Conservation (phyloP, 2,888 invertebrate genomes). For the Thymelicus lineola region DNA sequence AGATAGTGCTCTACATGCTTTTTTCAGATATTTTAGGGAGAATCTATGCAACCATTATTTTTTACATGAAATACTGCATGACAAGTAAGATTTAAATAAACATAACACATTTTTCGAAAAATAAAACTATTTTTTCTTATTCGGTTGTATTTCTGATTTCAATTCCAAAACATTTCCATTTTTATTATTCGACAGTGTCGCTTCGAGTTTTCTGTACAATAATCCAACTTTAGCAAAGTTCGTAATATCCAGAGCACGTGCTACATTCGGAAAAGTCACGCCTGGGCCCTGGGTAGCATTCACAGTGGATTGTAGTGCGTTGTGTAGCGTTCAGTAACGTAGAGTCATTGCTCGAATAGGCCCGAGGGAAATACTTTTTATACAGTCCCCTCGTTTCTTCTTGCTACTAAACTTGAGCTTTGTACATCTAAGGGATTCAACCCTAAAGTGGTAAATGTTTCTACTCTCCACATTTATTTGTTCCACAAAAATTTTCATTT, state of each 20-base stretch:
- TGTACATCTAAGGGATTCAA: not conserved
- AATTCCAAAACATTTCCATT: too few species aligned
- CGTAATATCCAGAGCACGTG: constrained; percentile 56
- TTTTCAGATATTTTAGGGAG: too few species aligned
- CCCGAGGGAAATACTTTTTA: constrained; percentile 12
- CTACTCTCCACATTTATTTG: not conserved
- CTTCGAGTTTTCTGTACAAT: too few species aligned
- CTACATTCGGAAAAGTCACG: constrained; percentile 48
- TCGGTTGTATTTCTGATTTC: too few species aligned
- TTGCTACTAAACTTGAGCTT: constrained; percentile 3
- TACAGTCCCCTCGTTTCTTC: not conserved
- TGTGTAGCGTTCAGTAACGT: constrained; percentile 14
- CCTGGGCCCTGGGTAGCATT: constrained; percentile 16
- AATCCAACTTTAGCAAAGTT: constrained; percentile 35
- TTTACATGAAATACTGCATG: too few species aligned
- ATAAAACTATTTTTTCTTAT: too few species aligned
- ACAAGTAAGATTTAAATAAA: too few species aligned
- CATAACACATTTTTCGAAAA: too few species aligned
- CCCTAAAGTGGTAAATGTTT: not conserved
- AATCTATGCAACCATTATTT: too few species aligned
- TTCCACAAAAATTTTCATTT: too few species aligned
- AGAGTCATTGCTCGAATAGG: constrained; percentile 13
- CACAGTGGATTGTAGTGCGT: constrained; percentile 4
- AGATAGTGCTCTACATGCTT: too few species aligned
- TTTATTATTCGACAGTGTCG: too few species aligned